Conservation (phyloP, 1,140 invertebrate species). For the Monomorium pharaonis region DNA sequence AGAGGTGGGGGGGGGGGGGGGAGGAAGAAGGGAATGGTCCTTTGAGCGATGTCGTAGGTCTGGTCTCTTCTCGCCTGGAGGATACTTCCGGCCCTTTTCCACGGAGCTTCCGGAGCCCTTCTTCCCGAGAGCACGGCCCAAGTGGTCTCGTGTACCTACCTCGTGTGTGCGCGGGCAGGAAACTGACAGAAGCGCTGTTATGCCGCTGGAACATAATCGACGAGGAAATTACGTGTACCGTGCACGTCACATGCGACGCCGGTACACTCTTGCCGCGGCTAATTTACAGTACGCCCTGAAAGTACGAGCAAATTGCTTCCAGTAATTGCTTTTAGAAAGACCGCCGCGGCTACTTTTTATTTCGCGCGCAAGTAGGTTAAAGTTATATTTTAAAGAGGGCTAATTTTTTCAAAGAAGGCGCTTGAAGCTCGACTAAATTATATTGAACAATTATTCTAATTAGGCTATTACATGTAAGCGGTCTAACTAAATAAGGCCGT, state of each 20-base stretch:
- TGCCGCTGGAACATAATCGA: conserved; percentile 46
- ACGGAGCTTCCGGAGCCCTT: conserved; percentile 26
- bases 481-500: not conserved
- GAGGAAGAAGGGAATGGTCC: conserved; percentile 6
- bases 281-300: conserved; percentile 41
- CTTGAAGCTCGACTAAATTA: conserved; percentile 12
- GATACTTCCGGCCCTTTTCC: conserved; percentile 56
- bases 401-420: conserved; percentile 18
- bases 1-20: not conserved
- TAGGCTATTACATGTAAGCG: not conserved
- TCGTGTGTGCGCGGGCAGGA: conserved; percentile 11
- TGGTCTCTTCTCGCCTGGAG: conserved; percentile 15
- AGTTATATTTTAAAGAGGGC: conserved; percentile 6
- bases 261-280: conserved; percentile 31
- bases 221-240: conserved; percentile 54
- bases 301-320: conserved; percentile 46
- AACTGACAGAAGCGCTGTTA: conserved; percentile 60
- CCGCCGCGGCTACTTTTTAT: conserved; percentile 31
- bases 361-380: conserved; percentile 13
- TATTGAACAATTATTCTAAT: conserved; percentile 18
- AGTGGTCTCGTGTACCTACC: conserved; percentile 8
- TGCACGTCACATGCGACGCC: conserved; percentile 41
- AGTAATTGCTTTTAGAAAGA: conserved; percentile 46
- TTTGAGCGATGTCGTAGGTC: conserved; percentile 46
- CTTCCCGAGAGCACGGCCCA: conserved; percentile 17